Conservation (phyloP, 2,113 vertebrate species). For the Sturnus vulgaris region DNA sequence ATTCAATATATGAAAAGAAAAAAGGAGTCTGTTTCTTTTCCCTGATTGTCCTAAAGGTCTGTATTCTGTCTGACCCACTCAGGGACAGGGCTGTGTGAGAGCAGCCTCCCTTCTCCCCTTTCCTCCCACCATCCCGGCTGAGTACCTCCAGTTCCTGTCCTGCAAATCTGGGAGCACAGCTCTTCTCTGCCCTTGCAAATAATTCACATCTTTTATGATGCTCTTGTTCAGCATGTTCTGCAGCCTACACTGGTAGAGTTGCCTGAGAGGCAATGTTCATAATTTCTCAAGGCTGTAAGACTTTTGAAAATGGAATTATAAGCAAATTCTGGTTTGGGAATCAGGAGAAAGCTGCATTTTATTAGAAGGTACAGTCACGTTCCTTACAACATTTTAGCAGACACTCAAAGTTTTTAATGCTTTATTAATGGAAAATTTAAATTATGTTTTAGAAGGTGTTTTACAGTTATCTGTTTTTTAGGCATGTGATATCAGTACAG, state of each 20-base stretch:
- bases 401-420: background rate
- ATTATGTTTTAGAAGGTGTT: background rate
- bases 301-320: background rate
- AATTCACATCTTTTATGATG: background rate
- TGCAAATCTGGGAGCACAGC: background rate
- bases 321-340: background rate
- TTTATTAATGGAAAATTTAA: slow-evolving; percentile 6
- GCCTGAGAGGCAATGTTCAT: background rate
- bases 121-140: background rate
- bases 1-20: background rate
- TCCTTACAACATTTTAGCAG: background rate
- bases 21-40: background rate
- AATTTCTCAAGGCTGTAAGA: background rate
- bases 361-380: background rate
- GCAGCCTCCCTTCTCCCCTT: background rate
- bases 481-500: background rate
- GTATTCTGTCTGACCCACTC: background rate
- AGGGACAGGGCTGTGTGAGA: background rate
- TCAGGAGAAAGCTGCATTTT: background rate
- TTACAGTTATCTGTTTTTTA: slow-evolving; percentile 1
- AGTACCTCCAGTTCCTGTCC: background rate
- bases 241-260: background rate
- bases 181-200: background rate
- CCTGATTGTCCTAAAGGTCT: background rate
- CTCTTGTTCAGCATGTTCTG: background rate